phyloP scores from a whole-genome alignment of 2,113 vertebrate species.

The Burhinus oedicnemus region DNA sequence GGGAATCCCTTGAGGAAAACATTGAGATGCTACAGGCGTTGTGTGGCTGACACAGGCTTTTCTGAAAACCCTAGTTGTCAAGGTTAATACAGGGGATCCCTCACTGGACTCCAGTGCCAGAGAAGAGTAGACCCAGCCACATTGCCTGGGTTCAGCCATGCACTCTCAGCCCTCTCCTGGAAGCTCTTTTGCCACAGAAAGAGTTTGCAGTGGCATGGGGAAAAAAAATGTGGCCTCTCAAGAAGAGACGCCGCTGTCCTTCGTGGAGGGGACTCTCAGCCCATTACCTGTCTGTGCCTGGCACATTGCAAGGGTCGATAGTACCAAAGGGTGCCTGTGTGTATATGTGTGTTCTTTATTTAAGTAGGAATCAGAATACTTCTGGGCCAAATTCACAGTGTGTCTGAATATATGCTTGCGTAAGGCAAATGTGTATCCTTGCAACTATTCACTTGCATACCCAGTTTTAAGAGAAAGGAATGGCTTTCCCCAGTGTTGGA shows the following conservation, averaged over 20 bases:
- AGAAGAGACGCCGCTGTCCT: not conserved
- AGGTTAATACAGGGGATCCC: not conserved
- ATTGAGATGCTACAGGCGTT: not conserved
- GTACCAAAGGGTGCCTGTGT: not conserved
- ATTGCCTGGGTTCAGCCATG: not conserved
- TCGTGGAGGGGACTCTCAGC: not conserved
- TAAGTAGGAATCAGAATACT: not conserved
- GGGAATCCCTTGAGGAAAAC: not conserved
- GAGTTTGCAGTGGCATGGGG: not conserved
- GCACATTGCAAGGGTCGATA: rapidly evolving
- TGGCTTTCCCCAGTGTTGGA: not conserved
- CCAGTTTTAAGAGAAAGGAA: not conserved
- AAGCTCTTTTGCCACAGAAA: not conserved
- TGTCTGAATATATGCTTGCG: not conserved
- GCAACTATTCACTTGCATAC: not conserved
- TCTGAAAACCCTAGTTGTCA: not conserved
- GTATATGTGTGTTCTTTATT: not conserved
- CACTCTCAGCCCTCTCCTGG: not conserved
- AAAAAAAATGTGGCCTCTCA: not conserved
- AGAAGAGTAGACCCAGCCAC: not conserved
- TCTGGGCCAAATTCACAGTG: not conserved
- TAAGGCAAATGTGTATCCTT: not conserved
- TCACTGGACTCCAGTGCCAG: not conserved
- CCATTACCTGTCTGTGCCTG: not conserved
- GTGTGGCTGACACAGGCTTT: not conserved